Base-by-base conservation (phyloP, 2,797 vertebrate genomes). In the Bryconaethiops microstoma region DNA sequence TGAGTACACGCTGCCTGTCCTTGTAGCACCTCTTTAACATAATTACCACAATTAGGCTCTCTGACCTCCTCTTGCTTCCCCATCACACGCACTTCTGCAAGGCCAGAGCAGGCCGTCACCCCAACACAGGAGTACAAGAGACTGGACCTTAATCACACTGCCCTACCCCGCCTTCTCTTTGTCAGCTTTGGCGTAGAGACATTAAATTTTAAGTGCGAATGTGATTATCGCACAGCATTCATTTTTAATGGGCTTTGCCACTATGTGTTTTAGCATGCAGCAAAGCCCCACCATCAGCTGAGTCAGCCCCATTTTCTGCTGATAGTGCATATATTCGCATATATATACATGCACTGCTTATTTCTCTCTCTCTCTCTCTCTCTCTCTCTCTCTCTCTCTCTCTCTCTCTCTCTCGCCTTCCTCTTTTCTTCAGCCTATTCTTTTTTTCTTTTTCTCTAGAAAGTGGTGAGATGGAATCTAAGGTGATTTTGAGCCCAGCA, bases 221-320 rank as follows among this genome's bases (percentile, higher is more conserved):
- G 93, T 92, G 94, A 95, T 95, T 94, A 95, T 94, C 90, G 90
- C 79, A 74, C 89, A 81, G 91, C 93, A 94, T 95, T 95, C 93
- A 95, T 95, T 95, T 95, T 95, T 95, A 95, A 95, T 95, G 92
- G 92, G 90, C 92, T 92, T 93, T 92, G 92, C 92, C 91, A 93
- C 92, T 91, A 89, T 92, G 92, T 94, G 93, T 95, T 95, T 95
- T 95, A 94, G 94, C 92, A 94, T 93, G 92, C 93, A 86, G 92
- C 91, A 89, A 88, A 90, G 92, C 90, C 89, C 82, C 19, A 85
- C 89, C 84, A 90, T 91, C 74, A 78, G 93, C 93, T 94, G 93
- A 94, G 88, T 95, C 93, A 93, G 94, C 84, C 72, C 77, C 69
- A 85, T 92, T 92, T 95, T 90, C 87, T 92, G 94, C 94, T 95